Percentiles rank a stretch among this genome's conserved stretches.
phyloP scores from a whole-genome alignment of 1,140 invertebrate species.

The Magallana ariakensis region DNA sequence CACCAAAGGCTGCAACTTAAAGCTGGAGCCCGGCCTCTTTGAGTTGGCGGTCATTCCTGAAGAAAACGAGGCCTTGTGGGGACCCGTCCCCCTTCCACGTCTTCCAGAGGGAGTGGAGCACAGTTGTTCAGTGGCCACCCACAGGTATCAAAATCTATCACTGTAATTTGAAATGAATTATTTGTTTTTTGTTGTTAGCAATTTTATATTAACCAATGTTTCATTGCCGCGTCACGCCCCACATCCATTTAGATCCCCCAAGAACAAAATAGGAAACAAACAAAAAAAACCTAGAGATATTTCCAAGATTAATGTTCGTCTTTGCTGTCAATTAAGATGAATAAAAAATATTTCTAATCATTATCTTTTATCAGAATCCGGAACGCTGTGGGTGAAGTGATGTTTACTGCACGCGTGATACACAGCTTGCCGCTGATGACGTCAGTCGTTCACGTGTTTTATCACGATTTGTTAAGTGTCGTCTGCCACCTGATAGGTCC shows the following conservation, averaged over 20 bases:
- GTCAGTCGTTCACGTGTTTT: conserved; percentile 78
- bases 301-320: too few species aligned
- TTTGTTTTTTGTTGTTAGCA: too few species aligned
- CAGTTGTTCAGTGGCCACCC: conserved; percentile 75
- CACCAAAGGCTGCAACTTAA: not conserved
- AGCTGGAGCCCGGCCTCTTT: conserved; percentile 59
- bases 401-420: conserved; percentile 75
- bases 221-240: too few species aligned
- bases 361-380: conserved; percentile 66
- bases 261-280: too few species aligned
- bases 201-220: too few species aligned
- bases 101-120: conserved; percentile 71
- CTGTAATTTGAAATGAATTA: not conserved
- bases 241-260: too few species aligned
- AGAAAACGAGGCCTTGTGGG: conserved; percentile 74
- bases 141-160: conserved; percentile 65
- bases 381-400: conserved; percentile 61
- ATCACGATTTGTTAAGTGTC: conserved; percentile 75
- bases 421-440: conserved; percentile 75
- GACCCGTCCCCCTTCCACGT: conserved; percentile 72
- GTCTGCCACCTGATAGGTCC: conserved; percentile 76
- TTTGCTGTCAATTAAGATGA: not conserved
- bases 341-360: not conserved
- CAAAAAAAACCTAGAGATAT: too few species aligned
- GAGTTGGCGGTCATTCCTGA: conserved; percentile 75